Evolutionary conservation across 2,888 invertebrate genomes (phyloP), one percentile per base, ranked within the genome.

Genomic region (Meganola albula): DNA sequence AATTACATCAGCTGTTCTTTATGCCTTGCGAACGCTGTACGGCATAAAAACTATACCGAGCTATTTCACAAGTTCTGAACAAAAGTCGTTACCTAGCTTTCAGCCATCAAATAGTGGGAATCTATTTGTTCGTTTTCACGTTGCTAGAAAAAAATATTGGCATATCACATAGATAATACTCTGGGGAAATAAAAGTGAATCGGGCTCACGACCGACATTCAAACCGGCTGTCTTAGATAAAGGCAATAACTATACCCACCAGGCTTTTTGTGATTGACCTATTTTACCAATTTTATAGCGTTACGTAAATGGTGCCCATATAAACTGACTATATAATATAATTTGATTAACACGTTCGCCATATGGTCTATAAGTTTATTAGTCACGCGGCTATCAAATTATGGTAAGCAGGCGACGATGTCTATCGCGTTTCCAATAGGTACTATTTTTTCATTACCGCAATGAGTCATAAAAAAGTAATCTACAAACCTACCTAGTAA

Each of bases 121-220:
- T n/a, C n/a, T n/a, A n/a, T n/a, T n/a, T n/a, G n/a, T n/a, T n/a
- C n/a, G n/a, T n/a, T n/a, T n/a, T n/a, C n/a, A n/a, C n/a, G n/a
- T n/a, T n/a, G n/a, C n/a, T n/a, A n/a, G n/a, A n/a, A n/a, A n/a
- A n/a, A n/a, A n/a, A n/a, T n/a, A n/a, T n/a, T n/a, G 20, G 20
- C 4, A 26, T 14, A 5, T 43, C 44, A 48, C 46, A 51, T n/a
- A 50, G 50, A 63, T 60, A 61, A 54, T 63, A 46, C 63, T 60
- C 64, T 27, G 28, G 64, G 64, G 67, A 66, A 70, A 71, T 71
- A 68, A 68, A 53, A 67, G 58, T 52, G 63, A 70, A 74, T 66
- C 58, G 62, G 53, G 52, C 63, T 63, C 61, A 59, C 53, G 68
- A 60, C 59, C 59, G 63, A 49, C 65, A 66, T 66, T 67, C 62